These are phyloP conservation scores for Zeus faber DNA, from an alignment of 2,113 vertebrate species.

Conservation along the genomic window DNA sequence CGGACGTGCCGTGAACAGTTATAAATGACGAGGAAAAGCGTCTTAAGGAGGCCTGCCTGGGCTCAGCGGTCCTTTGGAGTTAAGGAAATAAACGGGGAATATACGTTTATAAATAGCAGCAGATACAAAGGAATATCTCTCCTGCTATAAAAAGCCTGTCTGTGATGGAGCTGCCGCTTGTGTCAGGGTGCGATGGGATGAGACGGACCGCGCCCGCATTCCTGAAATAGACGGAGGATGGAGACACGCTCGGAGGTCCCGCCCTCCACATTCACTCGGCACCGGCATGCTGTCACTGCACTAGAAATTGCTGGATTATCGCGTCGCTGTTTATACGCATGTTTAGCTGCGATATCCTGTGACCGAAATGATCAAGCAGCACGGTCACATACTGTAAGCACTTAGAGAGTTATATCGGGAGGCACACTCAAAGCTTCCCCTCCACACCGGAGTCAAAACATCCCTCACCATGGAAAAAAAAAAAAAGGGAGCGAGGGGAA, in stretches of 20 bases:
- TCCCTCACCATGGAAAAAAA: slow-evolving; percentile 43
- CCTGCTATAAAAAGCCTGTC: not conserved
- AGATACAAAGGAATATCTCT: not conserved
- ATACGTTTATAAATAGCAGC: not conserved
- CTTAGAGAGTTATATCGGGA: slow-evolving; percentile 55
- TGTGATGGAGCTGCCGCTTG: not conserved
- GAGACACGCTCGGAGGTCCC: slow-evolving; percentile 40
- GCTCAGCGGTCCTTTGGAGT: no score
- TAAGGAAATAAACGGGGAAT: no score
- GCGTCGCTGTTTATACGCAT: slow-evolving; percentile 66
- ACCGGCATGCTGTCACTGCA: slow-evolving; percentile 62
- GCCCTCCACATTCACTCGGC: slow-evolving; percentile 41
- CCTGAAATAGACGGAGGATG: slow-evolving; percentile 55
- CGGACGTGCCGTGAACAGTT: no score
- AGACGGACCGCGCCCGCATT: slow-evolving; percentile 34
- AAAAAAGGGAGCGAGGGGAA: no score
- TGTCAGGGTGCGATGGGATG: slow-evolving; percentile 26
- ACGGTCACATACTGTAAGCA: slow-evolving; percentile 50
- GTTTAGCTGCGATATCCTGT: slow-evolving; percentile 65
- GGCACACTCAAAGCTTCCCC: slow-evolving; percentile 51
- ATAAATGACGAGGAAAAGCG: not conserved
- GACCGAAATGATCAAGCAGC: slow-evolving; percentile 73
- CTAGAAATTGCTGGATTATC: slow-evolving; percentile 77
- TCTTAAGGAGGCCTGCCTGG: no score
- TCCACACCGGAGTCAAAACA: slow-evolving; percentile 52